Conservation (phyloP, 2,797 vertebrate species). For the Monodelphis domestica region DNA sequence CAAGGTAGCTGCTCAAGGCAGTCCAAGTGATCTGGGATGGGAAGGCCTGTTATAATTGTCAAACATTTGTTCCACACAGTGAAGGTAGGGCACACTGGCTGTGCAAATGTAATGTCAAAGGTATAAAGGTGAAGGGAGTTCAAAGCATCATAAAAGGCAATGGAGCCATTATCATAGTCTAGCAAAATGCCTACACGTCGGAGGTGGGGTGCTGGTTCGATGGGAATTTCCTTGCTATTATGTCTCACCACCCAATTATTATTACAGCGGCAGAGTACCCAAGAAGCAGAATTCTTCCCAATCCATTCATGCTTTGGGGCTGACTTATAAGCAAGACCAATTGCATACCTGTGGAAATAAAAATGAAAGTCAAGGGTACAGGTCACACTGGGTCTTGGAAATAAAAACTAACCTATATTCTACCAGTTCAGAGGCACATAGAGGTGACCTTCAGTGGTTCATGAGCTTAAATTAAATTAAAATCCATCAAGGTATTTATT, state of each 20-base stretch:
- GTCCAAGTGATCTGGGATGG: conserved; percentile 97
- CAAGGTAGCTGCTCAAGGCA: conserved; percentile 90
- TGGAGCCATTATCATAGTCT: conserved; percentile 96
- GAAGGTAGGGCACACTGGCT: conserved; percentile 97
- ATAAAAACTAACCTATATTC: not conserved
- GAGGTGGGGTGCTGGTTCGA: conserved; percentile 95
- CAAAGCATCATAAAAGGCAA: conserved; percentile 97
- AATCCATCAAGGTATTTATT: conserved; percentile 30
- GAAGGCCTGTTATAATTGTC: conserved; percentile 96
- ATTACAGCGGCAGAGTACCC: conserved; percentile 97
- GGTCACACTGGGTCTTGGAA: not conserved
- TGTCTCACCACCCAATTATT: conserved; percentile 96
- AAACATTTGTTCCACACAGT: conserved; percentile 98
- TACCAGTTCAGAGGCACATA: not conserved
- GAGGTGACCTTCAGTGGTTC: not conserved
- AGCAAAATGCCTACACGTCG: conserved; percentile 94
- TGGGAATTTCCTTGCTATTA: conserved; percentile 95
- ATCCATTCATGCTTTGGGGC: conserved; percentile 98
- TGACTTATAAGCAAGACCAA: conserved; percentile 97
- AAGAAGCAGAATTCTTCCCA: conserved; percentile 96
- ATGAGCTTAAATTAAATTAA: conserved; percentile 25
- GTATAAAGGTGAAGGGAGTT: conserved; percentile 97
- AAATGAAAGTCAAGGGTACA: conserved; percentile 45
- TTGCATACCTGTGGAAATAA: conserved; percentile 91
- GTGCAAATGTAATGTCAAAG: conserved; percentile 94